These are phyloP conservation scores for Metellina segmentata DNA, from an alignment of 2,888 invertebrate genomes.

Conservation along the genomic window DNA sequence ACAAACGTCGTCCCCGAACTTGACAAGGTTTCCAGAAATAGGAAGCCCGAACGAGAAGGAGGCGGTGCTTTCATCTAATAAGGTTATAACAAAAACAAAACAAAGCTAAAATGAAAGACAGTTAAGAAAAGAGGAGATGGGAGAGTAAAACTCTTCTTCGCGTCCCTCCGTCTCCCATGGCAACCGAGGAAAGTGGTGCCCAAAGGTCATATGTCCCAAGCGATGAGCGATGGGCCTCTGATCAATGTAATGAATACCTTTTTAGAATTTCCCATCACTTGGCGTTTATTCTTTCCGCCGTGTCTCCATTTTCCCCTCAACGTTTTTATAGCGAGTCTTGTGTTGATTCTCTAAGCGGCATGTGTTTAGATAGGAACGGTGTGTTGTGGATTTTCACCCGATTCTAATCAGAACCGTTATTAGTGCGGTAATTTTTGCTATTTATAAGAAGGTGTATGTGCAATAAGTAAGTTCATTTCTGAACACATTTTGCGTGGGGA, in stretches of 20 bases:
- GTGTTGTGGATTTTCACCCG: too few relatives aligned
- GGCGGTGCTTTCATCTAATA: slow-evolving; percentile 18
- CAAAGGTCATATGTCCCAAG: slow-evolving; percentile 59
- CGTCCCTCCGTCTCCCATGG: slow-evolving; percentile 62
- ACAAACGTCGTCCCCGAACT: not conserved
- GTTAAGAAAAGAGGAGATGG: slow-evolving; percentile 34
- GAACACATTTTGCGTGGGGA: too few relatives aligned
- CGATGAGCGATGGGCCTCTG: slow-evolving; percentile 61
- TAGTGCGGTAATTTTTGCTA: too few relatives aligned
- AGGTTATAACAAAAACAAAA: not conserved
- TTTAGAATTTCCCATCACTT: slow-evolving; percentile 36
- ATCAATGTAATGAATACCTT: slow-evolving; percentile 68
- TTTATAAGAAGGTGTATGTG: too few relatives aligned
- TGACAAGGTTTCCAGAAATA: not conserved
- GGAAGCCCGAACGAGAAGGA: not conserved
- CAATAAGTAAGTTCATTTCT: too few relatives aligned
- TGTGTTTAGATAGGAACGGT: too few relatives aligned
- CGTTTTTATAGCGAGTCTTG: not conserved
- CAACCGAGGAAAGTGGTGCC: slow-evolving; percentile 56
- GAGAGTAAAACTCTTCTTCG: slow-evolving; percentile 17
- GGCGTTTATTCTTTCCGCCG: slow-evolving; percentile 8
- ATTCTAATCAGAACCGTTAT: too few relatives aligned
- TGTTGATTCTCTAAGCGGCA: not conserved
- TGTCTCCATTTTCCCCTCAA: slow-evolving; percentile 16
- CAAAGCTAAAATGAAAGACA: slow-evolving; percentile 2